A percentile compares a stretch with the other conserved stretches of the same genome.
phyloP scores from a whole-genome alignment of 2,888 invertebrate genomes.

The Dioctria rufipes region DNA sequence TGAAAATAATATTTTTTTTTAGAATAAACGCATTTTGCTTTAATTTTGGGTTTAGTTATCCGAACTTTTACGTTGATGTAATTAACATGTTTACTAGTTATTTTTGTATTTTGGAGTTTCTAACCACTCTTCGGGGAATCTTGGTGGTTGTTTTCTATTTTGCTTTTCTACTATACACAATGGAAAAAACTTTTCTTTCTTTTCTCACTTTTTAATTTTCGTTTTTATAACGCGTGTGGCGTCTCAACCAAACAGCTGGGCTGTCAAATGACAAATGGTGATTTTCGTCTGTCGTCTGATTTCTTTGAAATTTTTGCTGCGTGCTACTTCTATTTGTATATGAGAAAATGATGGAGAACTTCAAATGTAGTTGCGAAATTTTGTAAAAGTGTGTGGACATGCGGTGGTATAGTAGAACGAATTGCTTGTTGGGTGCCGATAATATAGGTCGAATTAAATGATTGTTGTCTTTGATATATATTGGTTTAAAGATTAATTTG shows the following conservation, averaged over 20 bases:
- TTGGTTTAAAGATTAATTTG: too few species aligned
- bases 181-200: not conserved
- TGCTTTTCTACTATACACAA: not conserved
- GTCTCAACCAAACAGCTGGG: constrained; percentile 28
- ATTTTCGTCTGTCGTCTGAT: too few species aligned
- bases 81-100: constrained; percentile 22
- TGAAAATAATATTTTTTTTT: not conserved
- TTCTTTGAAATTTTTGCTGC: too few species aligned
- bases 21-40: constrained; percentile 50
- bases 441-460: too few species aligned
- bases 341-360: too few species aligned
- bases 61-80: constrained; percentile 30
- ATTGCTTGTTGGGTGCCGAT: too few species aligned
- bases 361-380: too few species aligned
- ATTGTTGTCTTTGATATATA: too few species aligned
- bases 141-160: not conserved
- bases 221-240: not conserved
- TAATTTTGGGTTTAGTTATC: constrained; percentile 48
- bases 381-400: not conserved
- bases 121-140: not conserved
- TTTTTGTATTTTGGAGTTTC: constrained; percentile 13
- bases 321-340: too few species aligned
- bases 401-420: not conserved
- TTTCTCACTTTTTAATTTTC: not conserved
- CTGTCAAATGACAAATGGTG: constrained; percentile 51